Conservation (phyloP, 2,113 vertebrate genomes). For the Tinamus guttatus region DNA sequence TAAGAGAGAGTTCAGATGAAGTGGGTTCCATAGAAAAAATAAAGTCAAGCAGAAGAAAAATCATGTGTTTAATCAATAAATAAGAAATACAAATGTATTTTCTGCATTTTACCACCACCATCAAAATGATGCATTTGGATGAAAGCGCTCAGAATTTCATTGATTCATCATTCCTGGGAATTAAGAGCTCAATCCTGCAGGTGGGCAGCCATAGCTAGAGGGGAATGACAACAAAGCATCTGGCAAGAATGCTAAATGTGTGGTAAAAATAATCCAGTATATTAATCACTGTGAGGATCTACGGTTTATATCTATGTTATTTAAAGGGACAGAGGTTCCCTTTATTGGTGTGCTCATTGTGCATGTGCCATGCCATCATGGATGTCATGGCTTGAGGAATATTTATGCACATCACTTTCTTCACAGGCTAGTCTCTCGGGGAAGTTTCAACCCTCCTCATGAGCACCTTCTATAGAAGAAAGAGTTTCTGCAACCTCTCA, state of each 20-base stretch:
- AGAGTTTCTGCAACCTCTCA: background rate
- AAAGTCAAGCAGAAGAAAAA: background rate
- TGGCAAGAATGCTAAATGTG: background rate
- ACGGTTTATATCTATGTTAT: background rate
- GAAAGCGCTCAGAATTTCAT: background rate
- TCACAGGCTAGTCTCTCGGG: background rate
- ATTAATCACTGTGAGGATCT: background rate
- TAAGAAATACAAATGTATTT: background rate
- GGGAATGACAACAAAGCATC: background rate
- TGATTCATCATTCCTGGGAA: background rate
- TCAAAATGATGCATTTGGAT: background rate
- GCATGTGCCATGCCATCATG: background rate
- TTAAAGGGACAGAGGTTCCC: background rate
- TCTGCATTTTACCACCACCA: background rate
- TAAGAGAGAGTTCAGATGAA: background rate
- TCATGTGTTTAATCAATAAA: background rate
- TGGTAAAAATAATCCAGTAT: background rate
- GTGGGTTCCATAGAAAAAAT: background rate
- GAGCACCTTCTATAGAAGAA: background rate
- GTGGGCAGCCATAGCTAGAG: background rate
- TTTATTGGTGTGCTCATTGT: background rate
- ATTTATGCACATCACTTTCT: background rate
- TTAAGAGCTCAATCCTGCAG: background rate
- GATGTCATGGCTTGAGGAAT: background rate
- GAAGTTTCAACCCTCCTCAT: background rate